These are phyloP conservation scores for Acheta domesticus DNA, from an alignment of 2,888 invertebrate species.

Conservation along the genomic window DNA sequence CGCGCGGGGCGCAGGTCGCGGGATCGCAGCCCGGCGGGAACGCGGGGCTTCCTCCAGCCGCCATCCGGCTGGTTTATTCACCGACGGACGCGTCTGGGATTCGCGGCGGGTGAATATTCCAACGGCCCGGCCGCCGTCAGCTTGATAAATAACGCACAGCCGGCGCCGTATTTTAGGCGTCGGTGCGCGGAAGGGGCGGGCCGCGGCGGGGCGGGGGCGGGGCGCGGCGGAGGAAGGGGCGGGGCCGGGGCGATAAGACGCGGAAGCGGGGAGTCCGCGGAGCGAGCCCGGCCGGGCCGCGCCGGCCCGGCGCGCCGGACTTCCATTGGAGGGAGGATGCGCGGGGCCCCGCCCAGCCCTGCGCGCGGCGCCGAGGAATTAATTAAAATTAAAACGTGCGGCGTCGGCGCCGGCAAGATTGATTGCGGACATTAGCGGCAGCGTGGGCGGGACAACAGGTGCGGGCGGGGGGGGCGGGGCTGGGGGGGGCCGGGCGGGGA, in stretches of 20 bases:
- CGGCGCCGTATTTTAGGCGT: background rate
- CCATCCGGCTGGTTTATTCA: background rate
- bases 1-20: no score
- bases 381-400: slow-evolving; percentile 11
- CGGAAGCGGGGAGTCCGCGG: no score
- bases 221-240: background rate
- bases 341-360: no score
- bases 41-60: no score
- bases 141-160: slow-evolving; percentile 8
- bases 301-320: no score
- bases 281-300: no score
- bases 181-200: background rate
- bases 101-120: slow-evolving; percentile 6
- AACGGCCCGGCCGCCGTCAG: background rate
- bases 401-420: background rate
- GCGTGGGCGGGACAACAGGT: slow-evolving; percentile 5
- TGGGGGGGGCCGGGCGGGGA: no score
- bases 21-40: no score
- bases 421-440: slow-evolving; percentile 18
- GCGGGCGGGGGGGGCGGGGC: background rate
- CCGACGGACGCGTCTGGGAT: background rate
- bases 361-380: background rate
- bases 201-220: background rate
- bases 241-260: no score
- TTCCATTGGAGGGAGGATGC: no score